Conservation (phyloP, 2,888 invertebrate species). For the Drosophila mayaguana region DNA sequence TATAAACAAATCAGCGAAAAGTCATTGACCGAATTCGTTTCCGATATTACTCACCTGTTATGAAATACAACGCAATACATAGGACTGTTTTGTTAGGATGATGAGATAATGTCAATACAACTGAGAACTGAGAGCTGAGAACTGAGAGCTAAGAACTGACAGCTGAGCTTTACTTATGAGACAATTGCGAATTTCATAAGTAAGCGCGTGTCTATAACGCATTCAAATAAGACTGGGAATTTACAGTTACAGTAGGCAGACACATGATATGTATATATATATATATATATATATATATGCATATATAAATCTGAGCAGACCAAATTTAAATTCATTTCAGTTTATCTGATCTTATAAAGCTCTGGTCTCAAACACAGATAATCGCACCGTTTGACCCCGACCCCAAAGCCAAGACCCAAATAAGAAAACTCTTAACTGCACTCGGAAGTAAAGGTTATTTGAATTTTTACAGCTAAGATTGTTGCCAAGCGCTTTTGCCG, state of each 20-base stretch:
- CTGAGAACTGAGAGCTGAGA: conserved; percentile 13
- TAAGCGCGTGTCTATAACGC: conserved; percentile 19
- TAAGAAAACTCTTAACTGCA: conserved; percentile 59
- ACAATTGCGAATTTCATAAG: conserved; percentile 63
- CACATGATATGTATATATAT: not conserved
- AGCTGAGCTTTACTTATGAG: conserved; percentile 36
- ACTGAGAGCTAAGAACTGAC: not conserved
- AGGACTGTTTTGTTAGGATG: conserved; percentile 11
- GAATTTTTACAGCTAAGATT: conserved; percentile 70
- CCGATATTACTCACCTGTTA: conserved; percentile 80
- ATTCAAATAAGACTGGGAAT: conserved; percentile 29
- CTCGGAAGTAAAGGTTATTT: conserved; percentile 62
- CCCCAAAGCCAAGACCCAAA: conserved; percentile 40
- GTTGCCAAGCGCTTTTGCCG: conserved; percentile 64
- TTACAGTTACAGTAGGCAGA: conserved; percentile 17
- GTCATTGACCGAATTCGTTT: conserved; percentile 79
- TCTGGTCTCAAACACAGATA: not conserved
- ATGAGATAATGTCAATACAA: conserved; percentile 4
- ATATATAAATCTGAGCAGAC: not conserved
- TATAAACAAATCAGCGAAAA: conserved; percentile 78
- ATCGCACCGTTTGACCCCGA: conserved; percentile 36
- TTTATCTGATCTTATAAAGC: not conserved
- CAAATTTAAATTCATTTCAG: not conserved
- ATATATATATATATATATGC: not conserved
- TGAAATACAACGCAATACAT: conserved; percentile 63